Evolutionary conservation across 2,888 invertebrate genomes (phyloP).

Genomic region (Vesta saturnalis): DNA sequence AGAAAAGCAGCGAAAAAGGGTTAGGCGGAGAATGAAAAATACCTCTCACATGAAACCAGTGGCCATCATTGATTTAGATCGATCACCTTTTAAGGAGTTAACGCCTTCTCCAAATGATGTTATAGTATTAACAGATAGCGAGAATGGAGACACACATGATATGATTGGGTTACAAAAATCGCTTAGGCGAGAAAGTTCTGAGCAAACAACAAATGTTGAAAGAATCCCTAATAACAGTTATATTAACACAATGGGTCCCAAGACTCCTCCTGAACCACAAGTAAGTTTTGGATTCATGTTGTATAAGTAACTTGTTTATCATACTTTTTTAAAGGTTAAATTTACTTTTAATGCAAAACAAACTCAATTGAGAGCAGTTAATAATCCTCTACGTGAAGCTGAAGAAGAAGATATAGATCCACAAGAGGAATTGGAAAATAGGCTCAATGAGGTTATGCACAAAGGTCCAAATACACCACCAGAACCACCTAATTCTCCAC

Average conservation of each 20-base stretch:
- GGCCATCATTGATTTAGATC: constrained; percentile 86
- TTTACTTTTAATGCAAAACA: constrained; percentile 68
- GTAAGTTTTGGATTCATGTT: constrained; percentile 49
- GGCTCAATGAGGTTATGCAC: constrained; percentile 57
- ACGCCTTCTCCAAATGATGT: constrained; percentile 83
- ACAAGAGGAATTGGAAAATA: constrained; percentile 49
- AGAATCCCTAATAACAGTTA: constrained; percentile 50
- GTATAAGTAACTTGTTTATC: background rate
- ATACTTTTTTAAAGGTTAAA: constrained; percentile 61
- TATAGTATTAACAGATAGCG: constrained; percentile 86
- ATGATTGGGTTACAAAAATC: constrained; percentile 41
- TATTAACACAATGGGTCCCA: constrained; percentile 68
- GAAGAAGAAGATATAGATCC: constrained; percentile 53
- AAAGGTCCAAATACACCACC: constrained; percentile 80
- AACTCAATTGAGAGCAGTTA: constrained; percentile 64
- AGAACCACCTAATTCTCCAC: constrained; percentile 73
- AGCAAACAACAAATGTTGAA: constrained; percentile 55
- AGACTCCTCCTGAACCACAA: constrained; percentile 79
- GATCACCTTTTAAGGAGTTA: constrained; percentile 85
- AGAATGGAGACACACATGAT: constrained; percentile 60
- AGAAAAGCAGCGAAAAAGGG: constrained; percentile 45
- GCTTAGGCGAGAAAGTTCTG: constrained; percentile 47
- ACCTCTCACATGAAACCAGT: constrained; percentile 73
- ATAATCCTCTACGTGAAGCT: constrained; percentile 72
- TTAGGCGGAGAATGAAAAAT: constrained; percentile 55